Conservation (phyloP, 30 jellyfish, hydroid and myxozoan genomes). For the Mastigias papua region DNA sequence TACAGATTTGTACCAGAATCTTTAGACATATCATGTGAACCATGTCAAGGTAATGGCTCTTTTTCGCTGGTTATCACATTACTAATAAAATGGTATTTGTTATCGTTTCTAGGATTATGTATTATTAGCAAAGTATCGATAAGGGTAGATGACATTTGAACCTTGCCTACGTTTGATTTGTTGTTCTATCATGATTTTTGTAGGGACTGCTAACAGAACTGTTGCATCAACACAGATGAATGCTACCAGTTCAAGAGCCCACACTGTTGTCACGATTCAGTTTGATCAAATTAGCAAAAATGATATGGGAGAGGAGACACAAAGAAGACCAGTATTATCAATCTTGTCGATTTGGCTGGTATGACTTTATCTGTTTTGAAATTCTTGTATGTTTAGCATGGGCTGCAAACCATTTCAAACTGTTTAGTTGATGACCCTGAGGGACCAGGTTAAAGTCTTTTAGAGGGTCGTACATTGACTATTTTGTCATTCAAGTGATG, state of each 20-base stretch:
- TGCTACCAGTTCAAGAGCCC: conserved; percentile 99
- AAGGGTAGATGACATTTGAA: too few species aligned
- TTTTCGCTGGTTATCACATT: too few species aligned
- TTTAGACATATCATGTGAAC: too few species aligned
- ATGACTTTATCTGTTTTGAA: neutral
- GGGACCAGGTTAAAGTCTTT: neutral
- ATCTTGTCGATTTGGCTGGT: conserved; percentile 98
- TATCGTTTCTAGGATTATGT: too few species aligned
- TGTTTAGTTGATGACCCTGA: neutral
- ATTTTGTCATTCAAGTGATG: too few species aligned
- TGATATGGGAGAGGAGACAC: conserved; percentile 97
- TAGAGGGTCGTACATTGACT: too few species aligned
- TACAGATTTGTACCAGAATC: too few species aligned
- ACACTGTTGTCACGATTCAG: conserved; percentile 96
- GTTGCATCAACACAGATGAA: conserved; percentile 98
- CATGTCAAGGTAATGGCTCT: too few species aligned
- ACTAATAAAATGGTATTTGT: too few species aligned
- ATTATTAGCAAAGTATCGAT: too few species aligned
- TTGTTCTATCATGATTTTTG: neutral
- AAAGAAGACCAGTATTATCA: conserved; percentile 87
- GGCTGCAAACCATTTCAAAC: neutral
- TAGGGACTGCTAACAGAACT: conserved; percentile 98
- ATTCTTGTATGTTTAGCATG: neutral
- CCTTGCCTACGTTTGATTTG: too few species aligned
- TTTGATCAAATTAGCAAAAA: conserved; percentile 95